A percentile compares a stretch with the other conserved stretches of the same genome.
Conservation (phyloP, 2,797 vertebrate species). For the Rhinogobio ventralis region DNA sequence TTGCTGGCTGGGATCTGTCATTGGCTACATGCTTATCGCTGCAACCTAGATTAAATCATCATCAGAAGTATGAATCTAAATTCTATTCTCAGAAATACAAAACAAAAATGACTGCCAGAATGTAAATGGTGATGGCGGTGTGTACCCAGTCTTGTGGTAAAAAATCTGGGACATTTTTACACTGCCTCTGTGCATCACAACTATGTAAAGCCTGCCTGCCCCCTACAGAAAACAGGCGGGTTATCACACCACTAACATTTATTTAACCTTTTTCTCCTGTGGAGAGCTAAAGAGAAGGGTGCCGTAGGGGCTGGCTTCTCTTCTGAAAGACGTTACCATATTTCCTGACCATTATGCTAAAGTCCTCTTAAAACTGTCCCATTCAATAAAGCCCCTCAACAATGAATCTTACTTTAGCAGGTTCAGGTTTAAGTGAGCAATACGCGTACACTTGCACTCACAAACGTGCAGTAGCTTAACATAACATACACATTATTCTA, state of each 20-base stretch:
- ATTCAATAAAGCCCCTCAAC: constrained; percentile 45
- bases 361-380: constrained; percentile 55
- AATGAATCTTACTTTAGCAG: neutral
- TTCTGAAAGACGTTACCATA: constrained; percentile 80
- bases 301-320: constrained; percentile 68
- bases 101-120: neutral
- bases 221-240: constrained; percentile 92
- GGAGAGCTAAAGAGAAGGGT: constrained; percentile 74
- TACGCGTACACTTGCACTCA: neutral
- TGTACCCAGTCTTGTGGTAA: neutral
- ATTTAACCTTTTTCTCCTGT: constrained; percentile 95
- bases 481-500: neutral
- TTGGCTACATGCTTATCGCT: neutral
- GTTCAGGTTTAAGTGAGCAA: neutral
- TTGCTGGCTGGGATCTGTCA: neutral
- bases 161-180: constrained; percentile 1
- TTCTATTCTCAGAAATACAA: neutral
- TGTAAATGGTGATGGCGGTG: neutral
- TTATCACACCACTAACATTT: constrained; percentile 99
- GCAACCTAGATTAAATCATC: neutral
- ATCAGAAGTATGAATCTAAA: neutral
- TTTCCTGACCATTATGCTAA: constrained; percentile 80
- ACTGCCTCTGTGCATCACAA: constrained; percentile 72
- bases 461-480: neutral
- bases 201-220: constrained; percentile 77